phyloP scores from a whole-genome alignment of 2,113 vertebrate genomes.

The Strix uralensis region DNA sequence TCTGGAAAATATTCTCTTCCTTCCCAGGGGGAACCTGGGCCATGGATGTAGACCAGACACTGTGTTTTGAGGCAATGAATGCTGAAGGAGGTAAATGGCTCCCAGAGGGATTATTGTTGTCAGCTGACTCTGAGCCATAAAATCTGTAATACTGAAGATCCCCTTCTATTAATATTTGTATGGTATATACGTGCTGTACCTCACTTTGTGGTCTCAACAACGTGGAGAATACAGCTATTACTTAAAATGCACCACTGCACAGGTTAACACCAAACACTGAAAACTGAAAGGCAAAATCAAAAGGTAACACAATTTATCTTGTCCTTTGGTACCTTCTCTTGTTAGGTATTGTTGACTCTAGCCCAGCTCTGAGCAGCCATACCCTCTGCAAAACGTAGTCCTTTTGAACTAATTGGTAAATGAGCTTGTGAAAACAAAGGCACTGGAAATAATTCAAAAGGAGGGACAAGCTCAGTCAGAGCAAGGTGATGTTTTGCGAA shows the following conservation, averaged over 20 bases:
- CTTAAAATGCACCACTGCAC: background rate
- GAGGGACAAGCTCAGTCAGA: background rate
- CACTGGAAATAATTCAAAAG: background rate
- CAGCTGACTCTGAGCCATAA: background rate
- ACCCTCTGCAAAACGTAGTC: background rate
- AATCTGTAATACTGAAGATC: background rate
- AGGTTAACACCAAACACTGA: background rate
- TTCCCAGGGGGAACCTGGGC: background rate
- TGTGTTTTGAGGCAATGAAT: background rate
- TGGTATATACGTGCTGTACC: rapidly evolving
- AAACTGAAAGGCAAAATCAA: background rate
- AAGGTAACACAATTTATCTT: background rate
- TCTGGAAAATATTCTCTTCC: background rate
- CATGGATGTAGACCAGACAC: background rate
- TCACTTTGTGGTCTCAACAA: background rate
- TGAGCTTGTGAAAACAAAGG: background rate
- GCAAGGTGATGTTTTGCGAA: background rate
- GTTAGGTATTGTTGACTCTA: background rate
- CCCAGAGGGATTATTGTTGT: background rate
- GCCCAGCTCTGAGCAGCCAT: background rate
- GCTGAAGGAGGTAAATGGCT: background rate
- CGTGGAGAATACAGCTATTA: background rate
- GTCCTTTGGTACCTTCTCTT: background rate
- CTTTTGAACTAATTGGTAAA: background rate
- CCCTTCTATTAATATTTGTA: background rate